Evolutionary conservation across 2,888 invertebrate species (phyloP).

Genomic region (Alcis repandata): DNA sequence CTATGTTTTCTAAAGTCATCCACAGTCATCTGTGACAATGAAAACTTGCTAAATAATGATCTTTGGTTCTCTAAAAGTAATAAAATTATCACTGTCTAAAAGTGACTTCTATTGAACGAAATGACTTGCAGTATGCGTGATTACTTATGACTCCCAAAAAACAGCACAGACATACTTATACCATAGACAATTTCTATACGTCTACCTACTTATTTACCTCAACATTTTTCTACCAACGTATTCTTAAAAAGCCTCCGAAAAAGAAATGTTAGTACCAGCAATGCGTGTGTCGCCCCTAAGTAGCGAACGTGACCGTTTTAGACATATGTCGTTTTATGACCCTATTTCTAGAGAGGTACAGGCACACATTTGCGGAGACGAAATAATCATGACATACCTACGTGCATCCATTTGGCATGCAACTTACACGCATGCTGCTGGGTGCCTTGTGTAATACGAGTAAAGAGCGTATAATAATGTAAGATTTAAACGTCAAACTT

Average conservation of each 20-base stretch:
- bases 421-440: background rate
- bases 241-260: slow-evolving; percentile 12
- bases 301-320: slow-evolving; percentile 23
- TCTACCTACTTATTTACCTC: background rate
- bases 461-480: too few species aligned
- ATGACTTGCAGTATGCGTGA: background rate
- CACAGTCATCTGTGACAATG: too few species aligned
- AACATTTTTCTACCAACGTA: background rate
- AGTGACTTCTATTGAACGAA: background rate
- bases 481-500: too few species aligned
- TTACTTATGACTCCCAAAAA: background rate
- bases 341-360: background rate
- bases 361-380: background rate
- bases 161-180: background rate
- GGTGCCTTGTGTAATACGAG: background rate
- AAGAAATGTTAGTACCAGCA: slow-evolving; percentile 2
- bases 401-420: background rate
- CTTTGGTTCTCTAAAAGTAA: background rate
- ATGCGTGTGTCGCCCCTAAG: slow-evolving; percentile 9
- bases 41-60: background rate
- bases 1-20: too few species aligned
- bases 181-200: background rate
- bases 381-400: background rate
- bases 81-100: background rate
- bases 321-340: slow-evolving; percentile 5